Percentiles rank a stretch among this genome's conserved stretches.
phyloP scores from a whole-genome alignment of 2,797 vertebrate genomes.

The Antennarius maculatus region DNA sequence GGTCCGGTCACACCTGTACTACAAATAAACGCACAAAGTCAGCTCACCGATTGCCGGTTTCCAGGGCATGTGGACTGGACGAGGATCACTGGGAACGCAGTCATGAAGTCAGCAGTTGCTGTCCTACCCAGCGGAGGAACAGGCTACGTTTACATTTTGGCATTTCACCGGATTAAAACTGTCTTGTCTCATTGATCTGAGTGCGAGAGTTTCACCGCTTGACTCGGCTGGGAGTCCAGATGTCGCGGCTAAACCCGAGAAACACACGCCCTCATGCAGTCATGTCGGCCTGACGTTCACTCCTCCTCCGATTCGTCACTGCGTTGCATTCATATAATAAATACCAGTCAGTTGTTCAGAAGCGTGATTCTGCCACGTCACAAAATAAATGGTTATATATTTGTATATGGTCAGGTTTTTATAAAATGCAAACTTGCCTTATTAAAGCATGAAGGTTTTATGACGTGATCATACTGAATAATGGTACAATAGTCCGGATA shows the following conservation, averaged over 20 bases:
- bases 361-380: too few species aligned
- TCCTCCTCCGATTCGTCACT: constrained; percentile 44
- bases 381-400: too few species aligned
- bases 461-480: too few species aligned
- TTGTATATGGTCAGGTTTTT: too few species aligned
- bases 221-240: background rate
- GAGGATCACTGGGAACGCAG: constrained; percentile 23
- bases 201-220: background rate
- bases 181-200: constrained; percentile 29
- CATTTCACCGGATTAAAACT: constrained; percentile 16
- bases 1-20: background rate
- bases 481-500: too few species aligned
- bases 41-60: constrained; percentile 43
- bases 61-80: constrained; percentile 13
- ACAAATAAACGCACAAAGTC: background rate
- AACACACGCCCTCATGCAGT: constrained; percentile 24
- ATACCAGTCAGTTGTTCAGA: too few species aligned
- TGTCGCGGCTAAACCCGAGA: background rate
- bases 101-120: constrained; percentile 44
- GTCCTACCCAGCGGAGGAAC: constrained; percentile 28
- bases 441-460: too few species aligned
- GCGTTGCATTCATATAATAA: background rate
- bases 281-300: constrained; percentile 12
- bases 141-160: constrained; percentile 38
- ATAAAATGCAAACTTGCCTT: too few species aligned